Percentiles rank a stretch among this genome's conserved stretches.
phyloP scores from a whole-genome alignment of 2,888 invertebrate genomes.

The Amiota mariae region DNA sequence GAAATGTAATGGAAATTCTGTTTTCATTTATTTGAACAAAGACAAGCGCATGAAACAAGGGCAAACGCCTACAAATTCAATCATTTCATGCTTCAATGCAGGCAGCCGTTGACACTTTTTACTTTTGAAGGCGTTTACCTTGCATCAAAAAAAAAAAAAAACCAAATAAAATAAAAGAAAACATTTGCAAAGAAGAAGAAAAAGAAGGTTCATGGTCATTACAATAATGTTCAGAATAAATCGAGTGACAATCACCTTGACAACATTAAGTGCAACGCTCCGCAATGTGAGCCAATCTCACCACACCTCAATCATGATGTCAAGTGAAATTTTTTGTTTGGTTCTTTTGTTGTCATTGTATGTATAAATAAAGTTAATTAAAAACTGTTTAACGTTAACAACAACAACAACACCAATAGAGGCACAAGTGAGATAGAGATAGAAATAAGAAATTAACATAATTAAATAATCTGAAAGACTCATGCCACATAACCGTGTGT shows the following conservation, averaged over 20 bases:
- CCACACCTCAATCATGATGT: background rate
- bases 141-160: background rate
- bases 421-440: slow-evolving; percentile 36
- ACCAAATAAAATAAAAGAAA: background rate
- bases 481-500: background rate
- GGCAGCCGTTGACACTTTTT: background rate
- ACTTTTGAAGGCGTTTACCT: background rate
- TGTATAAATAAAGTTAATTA: slow-evolving; percentile 59
- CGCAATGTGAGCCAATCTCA: slow-evolving; percentile 17
- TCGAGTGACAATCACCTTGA: slow-evolving; percentile 25
- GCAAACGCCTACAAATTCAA: background rate
- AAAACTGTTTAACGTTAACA: slow-evolving; percentile 48
- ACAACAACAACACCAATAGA: slow-evolving; percentile 14
- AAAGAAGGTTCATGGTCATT: slow-evolving; percentile 21
- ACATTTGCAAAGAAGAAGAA: background rate
- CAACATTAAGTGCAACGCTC: slow-evolving; percentile 11
- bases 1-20: too few relatives aligned
- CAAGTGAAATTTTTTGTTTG: background rate
- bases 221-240: background rate
- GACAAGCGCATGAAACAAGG: background rate
- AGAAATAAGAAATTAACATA: slow-evolving; percentile 12
- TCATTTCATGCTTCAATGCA: slow-evolving; percentile 6
- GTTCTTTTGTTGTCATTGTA: background rate
- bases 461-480: slow-evolving; percentile 14
- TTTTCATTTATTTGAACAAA: too few relatives aligned